Evolutionary conservation across 1,140 invertebrate species (phyloP).

Genomic region (Leptinotarsa texana): DNA sequence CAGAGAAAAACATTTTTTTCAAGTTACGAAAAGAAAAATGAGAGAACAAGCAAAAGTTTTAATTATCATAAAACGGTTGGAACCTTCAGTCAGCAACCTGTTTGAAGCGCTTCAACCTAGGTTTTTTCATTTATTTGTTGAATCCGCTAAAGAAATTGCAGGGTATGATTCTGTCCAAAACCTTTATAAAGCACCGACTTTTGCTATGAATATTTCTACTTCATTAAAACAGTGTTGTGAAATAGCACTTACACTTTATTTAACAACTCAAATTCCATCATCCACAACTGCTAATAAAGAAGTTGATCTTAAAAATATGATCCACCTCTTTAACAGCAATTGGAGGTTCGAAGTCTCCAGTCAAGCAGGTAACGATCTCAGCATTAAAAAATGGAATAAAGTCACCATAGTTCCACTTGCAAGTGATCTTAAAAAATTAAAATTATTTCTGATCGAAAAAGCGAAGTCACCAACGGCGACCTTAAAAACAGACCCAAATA

Average conservation of each 20-base stretch:
- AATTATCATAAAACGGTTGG: conserved; percentile 25
- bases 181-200: conserved; percentile 35
- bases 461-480: conserved; percentile 27
- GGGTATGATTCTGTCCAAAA: conserved; percentile 32
- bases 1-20: conserved; percentile 32
- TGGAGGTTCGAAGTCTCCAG: conserved; percentile 39
- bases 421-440: conserved; percentile 45
- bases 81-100: conserved; percentile 30
- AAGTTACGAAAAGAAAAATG: conserved; percentile 38
- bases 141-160: conserved; percentile 33
- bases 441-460: conserved; percentile 27
- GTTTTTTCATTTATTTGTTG: conserved; percentile 32
- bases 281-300: neutral
- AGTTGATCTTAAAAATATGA: conserved; percentile 24
- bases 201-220: conserved; percentile 40
- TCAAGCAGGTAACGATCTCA: conserved; percentile 45
- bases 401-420: conserved; percentile 29
- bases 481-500: conserved; percentile 25
- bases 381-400: conserved; percentile 50
- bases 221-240: conserved; percentile 43
- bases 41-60: conserved; percentile 39
- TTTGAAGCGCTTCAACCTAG: conserved; percentile 35
- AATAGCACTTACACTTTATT: conserved; percentile 28
- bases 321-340: neutral
- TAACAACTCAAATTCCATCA: neutral